phyloP scores from a whole-genome alignment of 2,888 invertebrate genomes.

The Volucella zonaria region DNA sequence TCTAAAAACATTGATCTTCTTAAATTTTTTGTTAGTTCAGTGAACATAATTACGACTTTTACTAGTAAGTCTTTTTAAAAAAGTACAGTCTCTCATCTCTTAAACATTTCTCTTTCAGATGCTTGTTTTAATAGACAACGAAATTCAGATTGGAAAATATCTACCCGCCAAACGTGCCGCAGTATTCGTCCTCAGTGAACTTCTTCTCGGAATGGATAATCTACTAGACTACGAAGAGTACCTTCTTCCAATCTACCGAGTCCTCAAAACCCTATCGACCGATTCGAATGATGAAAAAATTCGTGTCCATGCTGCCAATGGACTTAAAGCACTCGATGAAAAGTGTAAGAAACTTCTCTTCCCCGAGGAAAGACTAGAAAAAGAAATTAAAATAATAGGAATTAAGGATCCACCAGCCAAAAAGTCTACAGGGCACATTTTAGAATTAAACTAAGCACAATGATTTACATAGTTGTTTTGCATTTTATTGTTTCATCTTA shows the following conservation, averaged over 20 bases:
- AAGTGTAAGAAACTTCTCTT: conserved; percentile 79
- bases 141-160: conserved; percentile 79
- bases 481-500: conserved; percentile 55
- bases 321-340: conserved; percentile 78
- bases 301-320: conserved; percentile 80
- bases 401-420: conserved; percentile 76
- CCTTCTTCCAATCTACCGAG: conserved; percentile 80
- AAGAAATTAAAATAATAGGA: conserved; percentile 80
- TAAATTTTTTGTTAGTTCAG: no score
- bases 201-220: conserved; percentile 80
- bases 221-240: conserved; percentile 80
- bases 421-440: conserved; percentile 76
- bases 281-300: conserved; percentile 79
- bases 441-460: conserved; percentile 77
- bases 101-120: conserved; percentile 51
- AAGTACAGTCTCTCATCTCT: no score
- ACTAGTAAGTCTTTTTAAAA: no score
- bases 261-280: conserved; percentile 77
- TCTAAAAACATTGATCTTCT: no score
- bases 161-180: conserved; percentile 81
- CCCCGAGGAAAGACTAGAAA: conserved; percentile 76
- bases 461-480: conserved; percentile 29
- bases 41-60: no score
- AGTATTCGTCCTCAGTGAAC: conserved; percentile 79
- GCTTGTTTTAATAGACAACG: conserved; percentile 77